Percentiles rank a stretch among this genome's conserved stretches.
Evolutionary conservation across 2,888 invertebrate genomes (phyloP).

Genomic region (Oxycera nigricornis): DNA sequence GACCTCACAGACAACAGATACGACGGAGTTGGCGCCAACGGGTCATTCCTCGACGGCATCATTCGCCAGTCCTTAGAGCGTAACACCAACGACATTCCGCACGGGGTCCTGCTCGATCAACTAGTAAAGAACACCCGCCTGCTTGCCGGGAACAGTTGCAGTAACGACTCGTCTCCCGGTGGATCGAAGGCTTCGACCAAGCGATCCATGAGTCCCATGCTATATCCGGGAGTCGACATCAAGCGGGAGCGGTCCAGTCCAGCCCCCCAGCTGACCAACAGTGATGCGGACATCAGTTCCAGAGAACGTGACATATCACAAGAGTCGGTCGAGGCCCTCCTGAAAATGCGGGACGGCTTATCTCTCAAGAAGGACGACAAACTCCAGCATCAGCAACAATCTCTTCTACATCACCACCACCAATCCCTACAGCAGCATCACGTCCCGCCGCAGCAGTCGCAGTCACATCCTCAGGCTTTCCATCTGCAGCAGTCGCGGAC

Average conservation of each 20-base stretch:
- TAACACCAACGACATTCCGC: conserved; percentile 62
- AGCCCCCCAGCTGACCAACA: conserved; percentile 3
- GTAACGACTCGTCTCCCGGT: conserved; percentile 52
- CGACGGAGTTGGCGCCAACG: conserved; percentile 70
- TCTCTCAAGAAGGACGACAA: conserved; percentile 44
- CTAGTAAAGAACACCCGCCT: conserved; percentile 69
- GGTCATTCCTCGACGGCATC: conserved; percentile 81
- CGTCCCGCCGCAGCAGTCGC: conserved; percentile 43
- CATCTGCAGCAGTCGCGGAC: conserved; percentile 35
- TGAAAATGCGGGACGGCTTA: conserved; percentile 48
- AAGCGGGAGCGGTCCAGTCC: conserved; percentile 65
- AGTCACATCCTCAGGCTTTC: conserved; percentile 47
- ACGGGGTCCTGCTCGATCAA: conserved; percentile 71
- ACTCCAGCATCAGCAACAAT: conserved; percentile 28
- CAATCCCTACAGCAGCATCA: conserved; percentile 48
- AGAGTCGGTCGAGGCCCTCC: conserved; percentile 47
- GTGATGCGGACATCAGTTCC: conserved; percentile 45
- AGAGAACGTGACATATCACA: conserved; percentile 47
- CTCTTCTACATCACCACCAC: conserved; percentile 49
- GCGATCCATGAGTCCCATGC: conserved; percentile 58
- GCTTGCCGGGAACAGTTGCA: conserved; percentile 46
- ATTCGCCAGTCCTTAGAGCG: conserved; percentile 82
- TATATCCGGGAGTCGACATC: conserved; percentile 62
- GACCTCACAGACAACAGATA: conserved; percentile 72
- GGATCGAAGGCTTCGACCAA: conserved; percentile 49